Evolutionary conservation across 2,888 invertebrate genomes (phyloP), one percentile per base, ranked within the genome.

Genomic region (Taenaris catops): DNA sequence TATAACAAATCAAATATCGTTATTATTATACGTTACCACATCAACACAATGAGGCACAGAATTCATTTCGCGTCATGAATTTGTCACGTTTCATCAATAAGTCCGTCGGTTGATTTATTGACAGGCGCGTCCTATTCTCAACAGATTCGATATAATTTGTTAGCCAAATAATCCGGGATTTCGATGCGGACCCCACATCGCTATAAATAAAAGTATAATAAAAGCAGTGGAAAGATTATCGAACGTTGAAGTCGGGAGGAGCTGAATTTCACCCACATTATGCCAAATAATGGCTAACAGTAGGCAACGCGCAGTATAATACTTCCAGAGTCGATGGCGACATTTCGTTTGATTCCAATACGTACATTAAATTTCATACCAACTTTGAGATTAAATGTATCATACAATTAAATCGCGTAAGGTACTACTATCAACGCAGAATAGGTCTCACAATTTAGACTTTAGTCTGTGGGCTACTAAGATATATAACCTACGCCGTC

Each of bases 111-210:
- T 83, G 81, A 84, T 83, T 83, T 81, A 84, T 78, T 65, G 81
- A 76, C 78, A 71, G 65, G 69, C 67, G 60, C 70, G 68, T 79
- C 72, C 74, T 72, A 78, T 79, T 80, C 76, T 73, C 61, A 68
- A 67, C 76, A 73, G 79, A 81, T 78, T 76, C 75, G 61, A 69
- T 70, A 72, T 83, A 84, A 84, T 84, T 86, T 86, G 86, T 86
- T 81, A 84, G 75, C 80, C 79, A 84, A 86, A 84, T 84, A 84
- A 84, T 84, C 83, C 81, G 61, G 75, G 76, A 72, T 81, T 80
- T 73, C 50, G 68, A 66, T 75, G 76, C 69, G 49, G 43, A 57
- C 67, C 66, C 65, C 57, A 53, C 54, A 44, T 51, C 36, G 55
- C 48, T 50, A 65, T 64, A 63, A 65, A 65, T 65, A 61, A 63